Evolutionary conservation across 2,888 invertebrate species (phyloP).

Genomic region (Lasioglossum lativentre): DNA sequence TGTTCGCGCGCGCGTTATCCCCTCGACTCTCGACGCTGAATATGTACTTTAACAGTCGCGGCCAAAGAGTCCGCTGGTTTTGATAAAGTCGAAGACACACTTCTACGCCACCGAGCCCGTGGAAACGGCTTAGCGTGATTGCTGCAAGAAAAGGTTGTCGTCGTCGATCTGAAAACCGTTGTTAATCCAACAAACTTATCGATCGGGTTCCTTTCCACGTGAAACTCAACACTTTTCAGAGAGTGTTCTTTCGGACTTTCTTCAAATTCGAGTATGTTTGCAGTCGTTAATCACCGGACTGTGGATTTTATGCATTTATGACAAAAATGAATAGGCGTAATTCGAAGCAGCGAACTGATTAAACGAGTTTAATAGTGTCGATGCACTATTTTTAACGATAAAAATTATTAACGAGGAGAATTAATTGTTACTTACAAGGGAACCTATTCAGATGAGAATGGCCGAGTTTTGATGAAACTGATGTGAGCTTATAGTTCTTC

Average conservation of each 20-base stretch:
- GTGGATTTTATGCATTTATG: too few relatives aligned
- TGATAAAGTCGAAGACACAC: slow-evolving; percentile 12
- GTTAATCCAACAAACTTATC: slow-evolving; percentile 34
- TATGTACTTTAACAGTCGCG: neutral
- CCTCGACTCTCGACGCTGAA: slow-evolving; percentile 41
- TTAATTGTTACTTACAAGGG: too few relatives aligned
- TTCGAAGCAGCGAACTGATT: too few relatives aligned
- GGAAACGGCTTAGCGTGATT: slow-evolving; percentile 32
- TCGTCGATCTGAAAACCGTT: slow-evolving; percentile 63
- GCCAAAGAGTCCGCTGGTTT: neutral
- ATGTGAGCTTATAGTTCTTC: too few relatives aligned
- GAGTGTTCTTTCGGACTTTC: neutral
- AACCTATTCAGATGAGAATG: too few relatives aligned
- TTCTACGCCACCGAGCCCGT: slow-evolving; percentile 44
- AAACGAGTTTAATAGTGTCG: too few relatives aligned
- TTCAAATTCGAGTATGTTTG: neutral
- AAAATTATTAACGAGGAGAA: too few relatives aligned
- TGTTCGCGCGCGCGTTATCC: slow-evolving; percentile 31
- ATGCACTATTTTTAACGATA: too few relatives aligned
- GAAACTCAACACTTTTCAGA: neutral
- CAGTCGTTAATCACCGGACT: too few relatives aligned
- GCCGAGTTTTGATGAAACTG: too few relatives aligned
- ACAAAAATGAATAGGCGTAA: too few relatives aligned
- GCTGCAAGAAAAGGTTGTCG: slow-evolving; percentile 39
- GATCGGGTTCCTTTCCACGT: neutral